Evolutionary conservation across 2,113 vertebrate species (phyloP).

Genomic region (Dryoscopus gambensis): DNA sequence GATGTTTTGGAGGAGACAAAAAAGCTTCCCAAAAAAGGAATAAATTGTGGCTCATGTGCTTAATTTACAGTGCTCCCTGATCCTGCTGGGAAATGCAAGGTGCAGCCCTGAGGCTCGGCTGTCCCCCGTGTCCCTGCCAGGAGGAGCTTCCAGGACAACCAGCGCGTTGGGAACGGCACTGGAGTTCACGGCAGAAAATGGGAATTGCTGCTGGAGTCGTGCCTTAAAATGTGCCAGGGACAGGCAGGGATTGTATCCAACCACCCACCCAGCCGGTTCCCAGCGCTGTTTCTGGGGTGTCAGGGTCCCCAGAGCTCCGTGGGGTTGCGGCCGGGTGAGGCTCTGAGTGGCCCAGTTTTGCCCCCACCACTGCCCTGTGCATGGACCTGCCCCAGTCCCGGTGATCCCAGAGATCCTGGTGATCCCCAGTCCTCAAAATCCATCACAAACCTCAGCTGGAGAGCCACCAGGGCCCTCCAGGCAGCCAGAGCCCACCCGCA

Average conservation of each 20-base stretch:
- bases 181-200: rapidly evolving
- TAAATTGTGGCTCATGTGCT: not conserved
- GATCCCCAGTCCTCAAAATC: not conserved
- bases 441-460: not conserved
- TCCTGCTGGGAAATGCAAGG: not conserved
- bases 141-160: not conserved
- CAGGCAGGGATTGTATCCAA: rapidly evolving
- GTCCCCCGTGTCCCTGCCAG: not conserved
- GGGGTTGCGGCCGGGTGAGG: not conserved
- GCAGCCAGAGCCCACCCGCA: not conserved
- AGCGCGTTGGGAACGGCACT: rapidly evolving
- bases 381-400: not conserved
- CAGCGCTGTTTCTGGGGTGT: rapidly evolving
- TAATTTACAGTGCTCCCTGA: not conserved
- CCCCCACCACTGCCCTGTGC: not conserved
- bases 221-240: rapidly evolving
- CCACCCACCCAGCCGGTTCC: not conserved
- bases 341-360: not conserved
- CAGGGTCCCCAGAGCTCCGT: not conserved
- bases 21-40: conserved; percentile 47
- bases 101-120: not conserved
- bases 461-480: not conserved
- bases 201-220: rapidly evolving
- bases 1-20: not conserved
- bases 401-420: not conserved